Conservation (phyloP, 2,888 invertebrate species). For the Nesidiocoris tenuis region DNA sequence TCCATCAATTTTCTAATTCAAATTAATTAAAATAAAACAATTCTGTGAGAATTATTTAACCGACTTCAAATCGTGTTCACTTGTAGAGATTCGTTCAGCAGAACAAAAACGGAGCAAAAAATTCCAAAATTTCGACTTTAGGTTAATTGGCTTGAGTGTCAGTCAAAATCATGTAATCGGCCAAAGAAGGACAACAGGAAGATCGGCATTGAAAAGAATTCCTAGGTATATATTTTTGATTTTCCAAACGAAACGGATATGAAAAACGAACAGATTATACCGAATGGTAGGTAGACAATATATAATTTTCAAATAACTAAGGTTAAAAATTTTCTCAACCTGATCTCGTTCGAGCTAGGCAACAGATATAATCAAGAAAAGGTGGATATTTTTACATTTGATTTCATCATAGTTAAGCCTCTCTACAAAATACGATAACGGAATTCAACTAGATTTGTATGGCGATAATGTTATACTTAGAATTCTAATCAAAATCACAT, state of each 20-base stretch:
- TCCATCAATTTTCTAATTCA: too few relatives aligned
- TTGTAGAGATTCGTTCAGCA: too few relatives aligned
- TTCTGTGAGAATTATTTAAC: too few relatives aligned
- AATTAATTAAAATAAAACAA: too few relatives aligned
- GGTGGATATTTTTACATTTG: not conserved
- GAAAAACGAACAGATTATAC: not conserved
- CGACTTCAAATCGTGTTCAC: too few relatives aligned
- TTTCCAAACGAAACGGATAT: conserved; percentile 27
- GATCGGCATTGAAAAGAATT: not conserved
- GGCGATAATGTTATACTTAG: conserved; percentile 2
- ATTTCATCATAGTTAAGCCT: not conserved
- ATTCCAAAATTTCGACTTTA: too few relatives aligned
- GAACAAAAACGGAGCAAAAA: too few relatives aligned
- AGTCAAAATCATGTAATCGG: too few relatives aligned
- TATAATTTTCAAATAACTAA: not conserved
- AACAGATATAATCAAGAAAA: not conserved
- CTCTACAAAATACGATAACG: conserved; percentile 19
- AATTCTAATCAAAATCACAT: conserved; percentile 14
- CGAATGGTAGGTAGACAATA: not conserved
- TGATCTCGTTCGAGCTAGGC: not conserved
- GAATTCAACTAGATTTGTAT: conserved; percentile 32
- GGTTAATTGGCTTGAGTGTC: too few relatives aligned
- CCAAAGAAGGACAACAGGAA: not conserved
- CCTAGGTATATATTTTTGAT: conserved; percentile 31
- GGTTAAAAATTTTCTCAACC: not conserved